Conservation (phyloP, 2,888 invertebrate species). For the Octonoba sinensis region DNA sequence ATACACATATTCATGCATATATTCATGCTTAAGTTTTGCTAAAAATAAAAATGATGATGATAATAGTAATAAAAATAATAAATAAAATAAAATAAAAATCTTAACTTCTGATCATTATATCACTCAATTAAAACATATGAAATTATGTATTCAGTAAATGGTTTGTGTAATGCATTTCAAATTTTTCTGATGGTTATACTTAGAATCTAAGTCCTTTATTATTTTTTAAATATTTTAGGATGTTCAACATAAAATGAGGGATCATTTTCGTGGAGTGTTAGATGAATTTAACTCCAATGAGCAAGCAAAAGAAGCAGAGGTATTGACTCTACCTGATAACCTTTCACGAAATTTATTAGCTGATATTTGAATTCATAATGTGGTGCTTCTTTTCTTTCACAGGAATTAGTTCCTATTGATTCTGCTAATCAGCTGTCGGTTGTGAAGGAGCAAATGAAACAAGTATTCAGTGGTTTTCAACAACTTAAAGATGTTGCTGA, state of each 20-base stretch:
- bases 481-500: constrained; percentile 71
- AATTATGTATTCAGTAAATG: no score
- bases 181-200: neutral
- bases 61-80: no score
- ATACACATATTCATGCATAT: no score
- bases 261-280: constrained; percentile 71
- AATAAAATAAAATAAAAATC: no score
- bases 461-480: constrained; percentile 69
- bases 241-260: constrained; percentile 71
- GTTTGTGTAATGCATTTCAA: neutral
- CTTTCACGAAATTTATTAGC: neutral
- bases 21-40: no score
- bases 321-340: constrained; percentile 58
- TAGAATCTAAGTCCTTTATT: neutral
- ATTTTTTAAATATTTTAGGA: constrained; percentile 68
- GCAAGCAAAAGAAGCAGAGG: constrained; percentile 71
- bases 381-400: neutral
- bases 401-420: constrained; percentile 72
- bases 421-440: constrained; percentile 71
- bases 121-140: no score
- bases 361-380: neutral
- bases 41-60: no score
- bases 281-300: constrained; percentile 72
- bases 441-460: constrained; percentile 70
- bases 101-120: no score